A percentile compares a stretch with the other conserved stretches of the same genome.
phyloP scores from a whole-genome alignment of 2,113 vertebrate genomes.

The Oxyura jamaicensis region DNA sequence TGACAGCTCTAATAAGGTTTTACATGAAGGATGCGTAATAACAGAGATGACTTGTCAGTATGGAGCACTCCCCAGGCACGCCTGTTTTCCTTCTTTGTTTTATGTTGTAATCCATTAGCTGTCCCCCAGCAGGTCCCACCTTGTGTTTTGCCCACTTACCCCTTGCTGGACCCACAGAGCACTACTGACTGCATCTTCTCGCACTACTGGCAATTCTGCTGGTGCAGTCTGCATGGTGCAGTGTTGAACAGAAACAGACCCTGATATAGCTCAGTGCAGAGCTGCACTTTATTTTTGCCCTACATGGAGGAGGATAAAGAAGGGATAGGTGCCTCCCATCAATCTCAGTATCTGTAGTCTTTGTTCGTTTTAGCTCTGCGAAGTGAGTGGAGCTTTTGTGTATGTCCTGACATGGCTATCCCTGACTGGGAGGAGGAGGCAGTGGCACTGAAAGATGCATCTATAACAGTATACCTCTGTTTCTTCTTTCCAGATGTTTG shows the following conservation, averaged over 20 bases:
- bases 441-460: not conserved
- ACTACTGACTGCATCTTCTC: not conserved
- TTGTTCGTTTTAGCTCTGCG: not conserved
- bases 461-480: not conserved
- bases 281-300: not conserved
- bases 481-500: not conserved
- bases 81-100: not conserved
- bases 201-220: not conserved
- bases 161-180: rapidly evolving
- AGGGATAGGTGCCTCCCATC: not conserved
- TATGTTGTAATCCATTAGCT: rapidly evolving
- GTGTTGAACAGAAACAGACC: not conserved
- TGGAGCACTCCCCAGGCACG: not conserved
- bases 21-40: not conserved
- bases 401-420: not conserved
- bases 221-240: rapidly evolving
- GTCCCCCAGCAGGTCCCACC: not conserved
- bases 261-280: not conserved
- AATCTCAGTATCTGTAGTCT: not conserved
- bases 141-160: not conserved
- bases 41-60: not conserved
- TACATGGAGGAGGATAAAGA: not conserved
- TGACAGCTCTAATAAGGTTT: not conserved
- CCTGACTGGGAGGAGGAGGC: not conserved
- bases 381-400: not conserved